phyloP scores from a whole-genome alignment of 2,113 vertebrate species.

The Neolamprologus kungweensis region DNA sequence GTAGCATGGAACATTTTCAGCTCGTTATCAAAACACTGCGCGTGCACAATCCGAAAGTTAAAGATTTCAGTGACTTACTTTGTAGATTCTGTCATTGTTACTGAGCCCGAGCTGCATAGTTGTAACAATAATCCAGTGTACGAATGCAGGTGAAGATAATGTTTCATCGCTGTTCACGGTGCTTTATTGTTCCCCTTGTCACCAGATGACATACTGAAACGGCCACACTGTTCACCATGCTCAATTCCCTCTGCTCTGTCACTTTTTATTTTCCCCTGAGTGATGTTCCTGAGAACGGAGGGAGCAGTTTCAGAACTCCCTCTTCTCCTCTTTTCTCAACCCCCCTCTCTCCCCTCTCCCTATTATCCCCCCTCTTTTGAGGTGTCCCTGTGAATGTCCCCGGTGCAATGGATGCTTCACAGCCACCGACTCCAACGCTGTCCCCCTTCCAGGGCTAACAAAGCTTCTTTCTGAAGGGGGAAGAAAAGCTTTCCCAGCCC shows the following conservation, averaged over 20 bases:
- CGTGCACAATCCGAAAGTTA: neutral
- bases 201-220: neutral
- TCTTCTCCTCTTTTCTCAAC: slow-evolving; percentile 23
- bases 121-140: neutral
- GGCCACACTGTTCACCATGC: neutral
- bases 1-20: neutral
- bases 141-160: slow-evolving; percentile 9
- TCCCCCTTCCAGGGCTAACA: slow-evolving; percentile 92
- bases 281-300: slow-evolving; percentile 58
- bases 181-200: slow-evolving; percentile 7
- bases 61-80: neutral
- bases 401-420: slow-evolving; percentile 76
- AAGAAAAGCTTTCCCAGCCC: slow-evolving; percentile 83
- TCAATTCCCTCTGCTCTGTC: slow-evolving; percentile 25
- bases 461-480: slow-evolving; percentile 88
- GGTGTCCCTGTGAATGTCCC: slow-evolving; percentile 76
- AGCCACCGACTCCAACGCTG: slow-evolving; percentile 77
- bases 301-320: slow-evolving; percentile 36
- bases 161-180: neutral
- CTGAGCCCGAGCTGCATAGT: neutral
- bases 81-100: neutral
- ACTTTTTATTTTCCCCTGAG: slow-evolving; percentile 54
- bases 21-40: neutral
- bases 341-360: slow-evolving; percentile 21
- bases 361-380: slow-evolving; percentile 51